phyloP scores from a whole-genome alignment of 2,888 invertebrate species.

The Trissonchulus latispiculum region DNA sequence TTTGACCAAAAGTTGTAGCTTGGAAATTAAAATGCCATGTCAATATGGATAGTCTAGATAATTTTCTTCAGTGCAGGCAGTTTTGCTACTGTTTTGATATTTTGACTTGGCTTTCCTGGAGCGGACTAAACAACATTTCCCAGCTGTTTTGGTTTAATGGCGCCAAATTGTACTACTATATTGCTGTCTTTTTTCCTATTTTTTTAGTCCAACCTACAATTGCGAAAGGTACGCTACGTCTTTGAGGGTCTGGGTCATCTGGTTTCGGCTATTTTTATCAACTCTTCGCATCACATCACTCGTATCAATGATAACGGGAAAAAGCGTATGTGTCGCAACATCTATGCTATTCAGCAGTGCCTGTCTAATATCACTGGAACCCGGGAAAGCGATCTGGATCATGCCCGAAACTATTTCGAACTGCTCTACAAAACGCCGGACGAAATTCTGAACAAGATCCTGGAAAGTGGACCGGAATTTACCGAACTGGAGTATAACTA shows the following conservation, averaged over 20 bases:
- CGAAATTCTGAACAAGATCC: constrained; percentile 68
- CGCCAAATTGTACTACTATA: too few species aligned
- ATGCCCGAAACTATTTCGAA: constrained; percentile 77
- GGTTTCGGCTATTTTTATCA: constrained; percentile 66
- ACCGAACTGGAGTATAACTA: constrained; percentile 72
- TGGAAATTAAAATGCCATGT: too few species aligned
- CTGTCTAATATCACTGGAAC: constrained; percentile 69
- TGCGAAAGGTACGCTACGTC: constrained; percentile 63
- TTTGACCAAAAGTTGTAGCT: too few species aligned
- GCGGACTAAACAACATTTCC: too few species aligned
- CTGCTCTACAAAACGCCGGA: constrained; percentile 67
- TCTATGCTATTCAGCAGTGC: constrained; percentile 71
- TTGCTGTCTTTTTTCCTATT: too few species aligned
- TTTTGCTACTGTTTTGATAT: too few species aligned
- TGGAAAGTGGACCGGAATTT: constrained; percentile 77
- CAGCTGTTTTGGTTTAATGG: too few species aligned
- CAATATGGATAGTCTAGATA: too few species aligned
- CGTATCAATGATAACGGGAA: constrained; percentile 69
- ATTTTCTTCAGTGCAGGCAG: too few species aligned
- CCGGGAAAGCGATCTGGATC: constrained; percentile 70
- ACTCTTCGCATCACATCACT: constrained; percentile 65
- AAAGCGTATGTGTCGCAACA: constrained; percentile 64
- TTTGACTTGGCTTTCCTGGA: too few species aligned
- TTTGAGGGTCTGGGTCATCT: constrained; percentile 60
- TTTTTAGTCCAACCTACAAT: constrained; percentile 62